phyloP scores from a whole-genome alignment of 2,113 vertebrate genomes.

The Megaceryle torquata region DNA sequence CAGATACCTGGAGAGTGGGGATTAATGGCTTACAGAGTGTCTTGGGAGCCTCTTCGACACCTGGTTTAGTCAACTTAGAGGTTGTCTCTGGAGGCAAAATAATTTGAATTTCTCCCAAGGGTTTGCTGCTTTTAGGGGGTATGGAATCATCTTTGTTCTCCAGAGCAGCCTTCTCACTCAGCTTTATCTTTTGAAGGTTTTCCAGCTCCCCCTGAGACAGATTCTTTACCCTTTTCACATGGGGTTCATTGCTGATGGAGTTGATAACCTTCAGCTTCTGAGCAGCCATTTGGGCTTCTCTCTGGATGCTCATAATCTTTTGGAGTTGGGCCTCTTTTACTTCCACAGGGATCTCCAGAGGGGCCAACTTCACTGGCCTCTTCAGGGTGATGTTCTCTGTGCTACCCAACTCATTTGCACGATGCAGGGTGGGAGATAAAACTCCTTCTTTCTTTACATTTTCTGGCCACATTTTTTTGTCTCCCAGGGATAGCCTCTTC shows the following conservation, averaged over 20 bases:
- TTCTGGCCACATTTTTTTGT: slow-evolving; percentile 24
- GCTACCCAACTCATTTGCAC: background rate
- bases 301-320: slow-evolving; percentile 71
- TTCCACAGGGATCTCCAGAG: slow-evolving; percentile 75
- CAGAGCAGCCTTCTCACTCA: background rate
- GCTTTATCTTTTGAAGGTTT: slow-evolving; percentile 27
- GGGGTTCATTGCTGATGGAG: background rate
- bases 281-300: slow-evolving; percentile 53
- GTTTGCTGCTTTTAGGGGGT: slow-evolving; percentile 18
- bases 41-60: background rate
- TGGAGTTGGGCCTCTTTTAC: slow-evolving; percentile 75
- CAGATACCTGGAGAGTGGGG: background rate
- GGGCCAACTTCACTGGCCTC: slow-evolving; percentile 75
- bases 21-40: background rate
- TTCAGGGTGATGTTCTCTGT: slow-evolving; percentile 48
- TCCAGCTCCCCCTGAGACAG: slow-evolving; percentile 31
- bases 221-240: slow-evolving; percentile 52
- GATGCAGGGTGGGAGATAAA: slow-evolving; percentile 24
- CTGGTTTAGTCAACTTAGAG: background rate
- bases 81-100: slow-evolving; percentile 29
- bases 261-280: slow-evolving; percentile 3
- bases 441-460: background rate
- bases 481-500: background rate
- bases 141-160: background rate
- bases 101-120: slow-evolving; percentile 57